Evolutionary conservation across 2,888 invertebrate genomes (phyloP).

Genomic region (Tortricodes alternella): DNA sequence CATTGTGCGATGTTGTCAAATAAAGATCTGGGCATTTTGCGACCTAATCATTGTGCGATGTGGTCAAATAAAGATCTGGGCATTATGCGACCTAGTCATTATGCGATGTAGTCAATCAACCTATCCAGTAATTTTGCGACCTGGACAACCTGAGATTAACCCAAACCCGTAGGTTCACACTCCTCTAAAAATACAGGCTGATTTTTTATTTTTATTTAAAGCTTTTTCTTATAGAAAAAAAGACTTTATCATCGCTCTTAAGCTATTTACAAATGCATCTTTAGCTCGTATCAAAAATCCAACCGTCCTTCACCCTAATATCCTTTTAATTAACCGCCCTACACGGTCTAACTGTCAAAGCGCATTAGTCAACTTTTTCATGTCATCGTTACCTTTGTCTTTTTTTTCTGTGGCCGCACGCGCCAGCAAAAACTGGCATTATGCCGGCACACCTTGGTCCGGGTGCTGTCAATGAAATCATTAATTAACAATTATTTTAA

Average conservation of each 20-base stretch:
- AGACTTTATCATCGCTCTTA: not conserved
- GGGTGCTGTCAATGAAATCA: not conserved
- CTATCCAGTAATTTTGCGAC: no score
- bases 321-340: constrained; percentile 23
- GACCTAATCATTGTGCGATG: no score
- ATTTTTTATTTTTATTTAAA: no score
- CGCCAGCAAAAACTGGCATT: not conserved
- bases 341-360: constrained; percentile 23
- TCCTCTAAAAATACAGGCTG: no score
- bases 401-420: constrained; percentile 19
- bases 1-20: no score
- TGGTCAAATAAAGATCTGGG: no score
- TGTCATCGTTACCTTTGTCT: not conserved
- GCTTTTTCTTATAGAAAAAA: no score
- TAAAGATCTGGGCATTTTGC: no score
- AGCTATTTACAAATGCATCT: not conserved
- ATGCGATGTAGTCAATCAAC: no score
- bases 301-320: constrained; percentile 7
- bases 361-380: constrained; percentile 24
- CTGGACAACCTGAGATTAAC: no score
- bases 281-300: not conserved
- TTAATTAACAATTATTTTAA: not conserved
- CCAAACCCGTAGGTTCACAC: no score
- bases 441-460: constrained; percentile 7
- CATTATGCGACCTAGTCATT: no score